Conservation (phyloP, 1,140 invertebrate species). For the Leucophenga varia region DNA sequence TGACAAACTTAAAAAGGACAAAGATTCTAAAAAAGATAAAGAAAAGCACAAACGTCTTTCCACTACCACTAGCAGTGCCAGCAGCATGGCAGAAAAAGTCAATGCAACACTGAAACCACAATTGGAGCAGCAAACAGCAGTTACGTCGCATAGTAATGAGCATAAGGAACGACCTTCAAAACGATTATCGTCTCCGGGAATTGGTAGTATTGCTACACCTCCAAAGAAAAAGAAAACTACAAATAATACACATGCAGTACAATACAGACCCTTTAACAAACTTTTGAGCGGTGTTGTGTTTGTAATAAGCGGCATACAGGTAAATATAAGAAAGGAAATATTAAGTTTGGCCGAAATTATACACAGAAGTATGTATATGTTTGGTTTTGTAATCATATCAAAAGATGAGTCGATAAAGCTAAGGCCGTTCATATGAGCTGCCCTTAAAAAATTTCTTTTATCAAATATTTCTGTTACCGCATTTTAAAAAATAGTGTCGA, state of each 20-base stretch:
- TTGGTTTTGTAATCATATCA: no score
- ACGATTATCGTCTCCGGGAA: constrained; percentile 18
- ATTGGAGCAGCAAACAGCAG: no score
- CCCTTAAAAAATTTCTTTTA: no score
- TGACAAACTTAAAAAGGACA: constrained; percentile 4
- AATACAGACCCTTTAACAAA: constrained; percentile 60
- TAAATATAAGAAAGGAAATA: no score
- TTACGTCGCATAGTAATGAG: not conserved
- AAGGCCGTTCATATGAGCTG: no score
- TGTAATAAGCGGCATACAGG: constrained; percentile 78
- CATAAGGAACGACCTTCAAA: constrained; percentile 11
- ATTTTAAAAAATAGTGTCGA: not conserved
- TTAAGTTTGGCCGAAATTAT: no score
- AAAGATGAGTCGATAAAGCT: no score
- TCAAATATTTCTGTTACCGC: no score
- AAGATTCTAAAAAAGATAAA: constrained; percentile 24
- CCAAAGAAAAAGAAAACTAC: constrained; percentile 20
- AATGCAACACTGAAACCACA: constrained; percentile 9
- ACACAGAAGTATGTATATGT: no score
- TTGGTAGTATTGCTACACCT: constrained; percentile 9
- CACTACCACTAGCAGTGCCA: constrained; percentile 7
- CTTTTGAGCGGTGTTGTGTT: constrained; percentile 71
- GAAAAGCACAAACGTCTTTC: constrained; percentile 21
- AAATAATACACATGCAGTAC: constrained; percentile 11
- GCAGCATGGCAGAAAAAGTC: constrained; percentile 4